These are phyloP conservation scores for Spisula subtruncata DNA, from an alignment of 2,888 invertebrate genomes.

Conservation along the genomic window DNA sequence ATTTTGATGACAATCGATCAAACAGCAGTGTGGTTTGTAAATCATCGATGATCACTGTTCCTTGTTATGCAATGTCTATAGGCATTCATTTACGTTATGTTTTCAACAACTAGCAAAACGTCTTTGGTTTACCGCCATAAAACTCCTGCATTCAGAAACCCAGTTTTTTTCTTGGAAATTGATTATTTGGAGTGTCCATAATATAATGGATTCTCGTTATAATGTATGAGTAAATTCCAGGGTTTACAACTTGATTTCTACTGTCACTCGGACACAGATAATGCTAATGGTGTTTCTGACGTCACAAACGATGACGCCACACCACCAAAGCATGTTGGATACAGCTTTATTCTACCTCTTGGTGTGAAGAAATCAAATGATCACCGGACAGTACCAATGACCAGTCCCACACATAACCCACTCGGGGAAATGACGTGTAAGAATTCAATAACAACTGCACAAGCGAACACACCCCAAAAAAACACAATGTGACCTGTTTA, in stretches of 20 bases:
- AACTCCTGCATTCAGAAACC: too few species aligned
- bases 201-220: too few species aligned
- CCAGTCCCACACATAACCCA: conserved; percentile 62
- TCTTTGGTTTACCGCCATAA: too few species aligned
- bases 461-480: too few species aligned
- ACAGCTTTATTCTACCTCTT: conserved; percentile 61
- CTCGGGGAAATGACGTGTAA: conserved; percentile 65
- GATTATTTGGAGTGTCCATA: neutral
- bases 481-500: too few species aligned
- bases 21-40: too few species aligned
- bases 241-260: conserved; percentile 66
- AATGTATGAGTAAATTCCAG: conserved; percentile 38
- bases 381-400: conserved; percentile 57
- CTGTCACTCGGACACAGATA: neutral
- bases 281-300: neutral
- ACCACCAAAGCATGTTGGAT: conserved; percentile 50
- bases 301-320: neutral
- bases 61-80: too few species aligned
- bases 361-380: conserved; percentile 44
- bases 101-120: too few species aligned
- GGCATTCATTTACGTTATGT: too few species aligned
- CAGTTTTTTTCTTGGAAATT: too few species aligned
- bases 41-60: too few species aligned
- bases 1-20: too few species aligned
- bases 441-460: neutral